A percentile compares a stretch with the other conserved stretches of the same genome.
Evolutionary conservation across 2,888 invertebrate species (phyloP).

Genomic region (Dryocosmus kuriphilus): DNA sequence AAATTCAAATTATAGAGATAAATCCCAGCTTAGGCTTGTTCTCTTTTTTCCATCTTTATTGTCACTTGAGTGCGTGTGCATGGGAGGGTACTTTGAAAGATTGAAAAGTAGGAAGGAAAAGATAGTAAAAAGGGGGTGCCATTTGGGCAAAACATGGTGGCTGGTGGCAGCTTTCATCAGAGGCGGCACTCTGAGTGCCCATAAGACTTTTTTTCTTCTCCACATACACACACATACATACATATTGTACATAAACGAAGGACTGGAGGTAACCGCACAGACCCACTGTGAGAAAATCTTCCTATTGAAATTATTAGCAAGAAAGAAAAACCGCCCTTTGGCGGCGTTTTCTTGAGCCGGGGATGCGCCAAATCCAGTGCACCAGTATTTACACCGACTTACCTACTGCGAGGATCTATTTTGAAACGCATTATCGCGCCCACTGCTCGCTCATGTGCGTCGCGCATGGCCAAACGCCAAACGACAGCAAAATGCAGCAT

Average conservation of each 20-base stretch:
- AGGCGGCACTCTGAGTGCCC: slow-evolving; percentile 68
- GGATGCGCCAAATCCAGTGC: slow-evolving; percentile 54
- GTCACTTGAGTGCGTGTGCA: slow-evolving; percentile 43
- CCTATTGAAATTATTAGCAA: slow-evolving; percentile 74
- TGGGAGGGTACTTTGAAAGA: slow-evolving; percentile 34
- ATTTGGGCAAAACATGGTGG: slow-evolving; percentile 62
- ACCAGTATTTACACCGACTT: slow-evolving; percentile 69
- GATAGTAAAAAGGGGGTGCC: slow-evolving; percentile 42
- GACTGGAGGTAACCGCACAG: slow-evolving; percentile 51
- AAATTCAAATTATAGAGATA: background rate
- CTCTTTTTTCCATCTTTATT: slow-evolving; percentile 7
- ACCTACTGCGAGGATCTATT: slow-evolving; percentile 57
- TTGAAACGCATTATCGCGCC: slow-evolving; percentile 70
- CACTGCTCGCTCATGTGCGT: slow-evolving; percentile 56
- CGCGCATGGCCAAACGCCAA: slow-evolving; percentile 19
- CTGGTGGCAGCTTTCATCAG: slow-evolving; percentile 74
- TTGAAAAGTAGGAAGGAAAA: slow-evolving; percentile 53
- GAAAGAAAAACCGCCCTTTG: slow-evolving; percentile 71
- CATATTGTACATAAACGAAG: slow-evolving; percentile 37
- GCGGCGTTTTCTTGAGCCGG: slow-evolving; percentile 63
- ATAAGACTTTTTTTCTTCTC: slow-evolving; percentile 53
- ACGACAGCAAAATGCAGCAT: slow-evolving; percentile 28
- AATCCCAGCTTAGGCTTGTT: slow-evolving; percentile 12
- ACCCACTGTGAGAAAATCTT: slow-evolving; percentile 73
- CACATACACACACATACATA: slow-evolving; percentile 42